Base-by-base conservation (phyloP, 2,888 invertebrate species). In the Pycnomerus fuliginosus region DNA sequence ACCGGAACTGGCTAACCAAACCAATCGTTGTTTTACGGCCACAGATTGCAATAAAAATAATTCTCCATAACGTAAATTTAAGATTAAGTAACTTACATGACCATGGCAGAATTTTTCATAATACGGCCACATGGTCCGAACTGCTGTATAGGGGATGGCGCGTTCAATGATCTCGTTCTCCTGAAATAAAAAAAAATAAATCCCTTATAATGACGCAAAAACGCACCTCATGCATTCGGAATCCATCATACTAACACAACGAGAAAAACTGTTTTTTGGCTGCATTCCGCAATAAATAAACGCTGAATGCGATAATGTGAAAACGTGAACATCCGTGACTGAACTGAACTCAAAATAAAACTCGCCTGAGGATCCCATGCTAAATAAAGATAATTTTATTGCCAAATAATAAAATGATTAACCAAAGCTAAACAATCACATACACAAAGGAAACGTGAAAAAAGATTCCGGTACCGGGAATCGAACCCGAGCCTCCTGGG, bases 81-180 rank as follows among this genome's bases (percentile, higher is more conserved):
- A n/a, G n/a, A n/a, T n/a, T n/a, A n/a, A n/a, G n/a, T n/a, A n/a
- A 90, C 93, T 90, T 77, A 94, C 96, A 96, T 91, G 71, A 94
- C 90, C 89, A 92, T 91, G 22, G 91, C 90, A 8, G 94, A 90
- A 75, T 91, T 94, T 77, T 94, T 95, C 90, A 94, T 90, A 70
- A 96, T 93, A 60, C 94, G 87, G 63, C 95, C 96, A 78, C 96
- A 96, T 82, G 96, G 96, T 79, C 96, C 96, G 75, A 97, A 96
- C 68, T 94, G 92, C 73, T 94, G 94, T 61, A 94, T 89, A 1
- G 95, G 96, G 53, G 91, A 94, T 5, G 95, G 96, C 11, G 96
- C 96, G 79, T 95, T 96, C 72, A 96, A 80, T 61, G 95, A 95
- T 70, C 94, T 80, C 27, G 95, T 94, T 67, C 94, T 82, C 83